phyloP scores from a whole-genome alignment of 2,113 vertebrate species.

The Apistogramma diplotaenia region DNA sequence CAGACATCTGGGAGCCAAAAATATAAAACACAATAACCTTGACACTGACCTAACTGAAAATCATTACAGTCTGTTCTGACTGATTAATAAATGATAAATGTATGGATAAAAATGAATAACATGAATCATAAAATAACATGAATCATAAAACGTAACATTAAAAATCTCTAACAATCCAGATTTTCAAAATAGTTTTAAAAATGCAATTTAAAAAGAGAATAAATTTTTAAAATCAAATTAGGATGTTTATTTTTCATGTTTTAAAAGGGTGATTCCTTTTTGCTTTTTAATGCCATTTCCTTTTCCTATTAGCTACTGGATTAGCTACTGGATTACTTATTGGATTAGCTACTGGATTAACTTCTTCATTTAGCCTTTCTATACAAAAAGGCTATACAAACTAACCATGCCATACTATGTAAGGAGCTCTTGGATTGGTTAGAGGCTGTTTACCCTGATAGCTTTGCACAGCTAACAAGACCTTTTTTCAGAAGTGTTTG shows the following conservation, averaged over 20 bases:
- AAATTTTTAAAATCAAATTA: neutral
- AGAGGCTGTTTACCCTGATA: neutral
- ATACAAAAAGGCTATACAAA: neutral
- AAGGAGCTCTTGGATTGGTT: neutral
- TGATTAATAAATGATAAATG: too few relatives aligned
- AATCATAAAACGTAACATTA: too few relatives aligned
- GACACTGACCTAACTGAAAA: too few relatives aligned
- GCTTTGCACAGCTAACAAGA: neutral
- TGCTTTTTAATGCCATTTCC: neutral
- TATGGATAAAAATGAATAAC: too few relatives aligned
- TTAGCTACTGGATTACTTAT: neutral
- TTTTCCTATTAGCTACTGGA: neutral
- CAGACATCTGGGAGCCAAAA: too few relatives aligned
- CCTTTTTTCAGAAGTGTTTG: neutral
- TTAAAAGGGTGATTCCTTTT: neutral
- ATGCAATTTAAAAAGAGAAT: neutral
- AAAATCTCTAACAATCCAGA: too few relatives aligned
- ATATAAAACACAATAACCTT: too few relatives aligned
- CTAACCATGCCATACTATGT: too few relatives aligned
- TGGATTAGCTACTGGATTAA: neutral
- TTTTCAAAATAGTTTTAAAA: neutral
- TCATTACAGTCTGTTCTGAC: too few relatives aligned
- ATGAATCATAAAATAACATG: too few relatives aligned
- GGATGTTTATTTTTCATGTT: neutral
- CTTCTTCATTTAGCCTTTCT: neutral